Evolutionary conservation across 1,140 invertebrate genomes (phyloP), one percentile per base, ranked within the genome.

Genomic region (Bathynomus jamesi): DNA sequence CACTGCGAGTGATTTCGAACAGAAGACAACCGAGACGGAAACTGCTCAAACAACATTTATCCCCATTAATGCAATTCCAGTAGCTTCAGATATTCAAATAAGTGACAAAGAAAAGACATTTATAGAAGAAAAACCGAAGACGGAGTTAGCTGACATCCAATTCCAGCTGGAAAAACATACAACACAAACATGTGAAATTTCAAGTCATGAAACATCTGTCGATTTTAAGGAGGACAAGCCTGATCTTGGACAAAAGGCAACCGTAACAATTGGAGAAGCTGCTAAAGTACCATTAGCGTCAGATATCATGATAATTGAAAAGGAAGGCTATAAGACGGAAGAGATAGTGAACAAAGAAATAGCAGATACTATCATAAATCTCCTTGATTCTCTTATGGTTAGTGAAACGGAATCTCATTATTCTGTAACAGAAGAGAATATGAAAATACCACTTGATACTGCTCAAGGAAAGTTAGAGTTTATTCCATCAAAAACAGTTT

Each of bases 341-440:
- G 40, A 53, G 21, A 53, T 17, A 53, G 21, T 53, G 1, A 21
- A 53, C 5, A 21, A 53, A 53, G 11, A 53, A 53, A 11, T 17
- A 17, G 40, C 40, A 53, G 40, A 21, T 5, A 53, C 13, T 17
- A 53, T 17, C 13, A 53, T 53, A 17, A 82, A 72, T 90, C 13
- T 21, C 21, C 40, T 17, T 11, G 40, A 53, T 17, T 21, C 13
- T 21, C 13, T 53, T 21, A 21, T 53, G 13, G 5, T 53, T 53
- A 53, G 40, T 53, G 40, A 17, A 3, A 21, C 21, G 2, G 40
- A 53, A 5, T 17, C 40, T 17, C 40, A 53, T 17, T 11, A 53
- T 53, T 53, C 40, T 21, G 13, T 53, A 53, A 53, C 40, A 17
- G 40, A 53, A 17, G 21, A 53, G n/a, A n/a, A n/a, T n/a, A n/a